Evolutionary conservation across 35 echinoderm and acorn worm genomes (phyloP).

Genomic region (Patiria miniata): DNA sequence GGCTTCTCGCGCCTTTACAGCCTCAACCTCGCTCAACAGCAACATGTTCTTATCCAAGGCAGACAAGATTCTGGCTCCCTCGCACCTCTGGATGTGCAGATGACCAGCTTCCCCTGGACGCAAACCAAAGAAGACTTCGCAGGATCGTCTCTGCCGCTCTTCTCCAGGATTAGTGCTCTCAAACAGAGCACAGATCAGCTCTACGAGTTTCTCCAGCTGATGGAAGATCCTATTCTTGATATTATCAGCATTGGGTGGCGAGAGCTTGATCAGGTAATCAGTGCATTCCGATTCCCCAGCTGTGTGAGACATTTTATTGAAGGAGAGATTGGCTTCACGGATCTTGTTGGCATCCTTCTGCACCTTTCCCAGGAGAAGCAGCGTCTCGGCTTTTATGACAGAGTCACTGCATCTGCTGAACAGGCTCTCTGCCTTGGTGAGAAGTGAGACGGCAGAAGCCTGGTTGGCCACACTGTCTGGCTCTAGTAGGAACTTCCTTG

Average conservation of each 20-base stretch:
- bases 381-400: constrained; percentile 19
- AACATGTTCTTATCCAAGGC: neutral
- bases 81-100: constrained; percentile 1
- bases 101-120: neutral
- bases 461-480: neutral
- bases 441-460: neutral
- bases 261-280: neutral
- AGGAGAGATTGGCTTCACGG: neutral
- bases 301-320: neutral
- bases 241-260: too few species aligned
- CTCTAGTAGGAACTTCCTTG: constrained; percentile 22
- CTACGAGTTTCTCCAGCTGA: neutral
- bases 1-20: neutral
- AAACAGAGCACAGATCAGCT: constrained; percentile 22
- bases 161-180: constrained; percentile 11
- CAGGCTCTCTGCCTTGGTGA: constrained; percentile 9
- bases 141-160: neutral
- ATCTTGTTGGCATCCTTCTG: constrained; percentile 33
- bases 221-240: too few species aligned
- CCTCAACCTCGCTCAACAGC: neutral
- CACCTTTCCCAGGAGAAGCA: constrained; percentile 15
- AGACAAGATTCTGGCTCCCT: constrained; percentile 18
- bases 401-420: neutral
- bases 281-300: constrained; percentile 23
- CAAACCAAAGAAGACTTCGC: constrained; percentile 40